Evolutionary conservation across 2,888 invertebrate species (phyloP).

Genomic region (Blastobasis lacticolella): DNA sequence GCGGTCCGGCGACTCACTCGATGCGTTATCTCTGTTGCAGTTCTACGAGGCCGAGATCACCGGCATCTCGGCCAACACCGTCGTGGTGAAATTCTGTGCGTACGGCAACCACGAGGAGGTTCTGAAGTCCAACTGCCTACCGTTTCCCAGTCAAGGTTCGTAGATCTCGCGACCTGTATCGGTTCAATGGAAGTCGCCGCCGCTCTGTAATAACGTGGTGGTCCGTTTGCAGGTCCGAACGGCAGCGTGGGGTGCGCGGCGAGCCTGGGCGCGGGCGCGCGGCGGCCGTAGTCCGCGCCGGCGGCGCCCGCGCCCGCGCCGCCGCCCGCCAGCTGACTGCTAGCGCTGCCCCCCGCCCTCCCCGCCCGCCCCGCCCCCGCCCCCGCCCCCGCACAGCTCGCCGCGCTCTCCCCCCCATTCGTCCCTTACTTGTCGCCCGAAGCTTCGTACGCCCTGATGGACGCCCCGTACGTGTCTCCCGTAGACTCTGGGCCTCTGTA

Average conservation of each 20-base stretch:
- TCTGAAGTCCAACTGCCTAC: slow-evolving; percentile 85
- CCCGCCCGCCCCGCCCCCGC: slow-evolving; percentile 9
- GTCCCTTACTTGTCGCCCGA: background rate
- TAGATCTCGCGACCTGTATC: background rate
- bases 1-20: background rate
- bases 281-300: slow-evolving; percentile 50
- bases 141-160: slow-evolving; percentile 67
- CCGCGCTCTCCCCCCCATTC: background rate
- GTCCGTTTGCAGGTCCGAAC: slow-evolving; percentile 3
- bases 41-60: slow-evolving; percentile 89
- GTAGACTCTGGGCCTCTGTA: too few species aligned
- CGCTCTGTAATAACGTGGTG: background rate
- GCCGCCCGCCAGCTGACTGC: slow-evolving; percentile 13
- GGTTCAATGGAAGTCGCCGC: too few species aligned
- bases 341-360: slow-evolving; percentile 17
- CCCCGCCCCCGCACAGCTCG: slow-evolving; percentile 1
- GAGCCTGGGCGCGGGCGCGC: slow-evolving; percentile 25
- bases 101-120: slow-evolving; percentile 95
- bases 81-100: slow-evolving; percentile 89
- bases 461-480: background rate
- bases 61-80: slow-evolving; percentile 86
- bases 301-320: slow-evolving; percentile 32
- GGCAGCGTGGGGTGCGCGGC: slow-evolving; percentile 12
- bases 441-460: background rate
- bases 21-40: slow-evolving; percentile 50